Conservation (phyloP, 2,888 invertebrate species). For the Ormyrus pomaceus region DNA sequence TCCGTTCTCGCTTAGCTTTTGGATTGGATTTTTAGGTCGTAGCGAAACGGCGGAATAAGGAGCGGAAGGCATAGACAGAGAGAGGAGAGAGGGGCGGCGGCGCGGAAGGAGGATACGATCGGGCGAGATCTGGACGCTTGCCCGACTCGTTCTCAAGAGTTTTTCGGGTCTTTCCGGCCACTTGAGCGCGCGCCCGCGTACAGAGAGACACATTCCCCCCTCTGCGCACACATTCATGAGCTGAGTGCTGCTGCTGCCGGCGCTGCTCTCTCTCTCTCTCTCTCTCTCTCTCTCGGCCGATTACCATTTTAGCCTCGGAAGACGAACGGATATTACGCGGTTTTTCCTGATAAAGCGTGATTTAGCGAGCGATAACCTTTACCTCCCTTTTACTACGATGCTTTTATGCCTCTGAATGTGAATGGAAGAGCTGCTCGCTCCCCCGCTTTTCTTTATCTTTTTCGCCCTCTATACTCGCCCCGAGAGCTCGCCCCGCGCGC, state of each 20-base stretch:
- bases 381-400: slow-evolving; percentile 36
- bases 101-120: slow-evolving; percentile 38
- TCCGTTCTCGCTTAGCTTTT: slow-evolving; percentile 56
- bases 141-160: slow-evolving; percentile 45
- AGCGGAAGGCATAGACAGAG: slow-evolving; percentile 30
- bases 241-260: too few species aligned
- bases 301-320: slow-evolving; percentile 53
- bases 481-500: too few species aligned
- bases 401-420: slow-evolving; percentile 45
- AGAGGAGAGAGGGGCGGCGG: neutral
- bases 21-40: slow-evolving; percentile 62
- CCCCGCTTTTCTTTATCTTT: slow-evolving; percentile 6
- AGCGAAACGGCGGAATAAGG: slow-evolving; percentile 37
- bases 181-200: slow-evolving; percentile 35
- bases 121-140: slow-evolving; percentile 57
- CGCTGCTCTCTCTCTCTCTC: too few species aligned
- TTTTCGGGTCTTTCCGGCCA: slow-evolving; percentile 53
- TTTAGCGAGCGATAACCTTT: slow-evolving; percentile 57
- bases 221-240: slow-evolving; percentile 8
- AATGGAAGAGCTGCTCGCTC: slow-evolving; percentile 31
- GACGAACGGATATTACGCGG: slow-evolving; percentile 57
- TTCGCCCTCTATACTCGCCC: neutral
- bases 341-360: slow-evolving; percentile 55
- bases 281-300: slow-evolving; percentile 37
- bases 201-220: neutral